A percentile compares a stretch with the other conserved stretches of the same genome.
Evolutionary conservation across 2,797 vertebrate genomes (phyloP).

Genomic region (Morus bassanus): DNA sequence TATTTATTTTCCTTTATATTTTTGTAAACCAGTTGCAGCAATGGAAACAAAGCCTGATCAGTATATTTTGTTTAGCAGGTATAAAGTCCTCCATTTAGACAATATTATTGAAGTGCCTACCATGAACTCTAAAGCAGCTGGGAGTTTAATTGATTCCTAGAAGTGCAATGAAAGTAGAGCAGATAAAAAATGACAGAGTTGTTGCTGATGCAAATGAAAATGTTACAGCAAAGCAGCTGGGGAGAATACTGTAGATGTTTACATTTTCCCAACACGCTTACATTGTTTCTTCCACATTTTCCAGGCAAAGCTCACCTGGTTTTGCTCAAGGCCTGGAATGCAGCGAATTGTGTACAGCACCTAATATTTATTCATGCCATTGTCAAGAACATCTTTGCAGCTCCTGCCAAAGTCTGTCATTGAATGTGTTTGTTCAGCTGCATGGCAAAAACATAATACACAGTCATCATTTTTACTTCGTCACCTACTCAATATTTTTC

Average conservation of each 20-base stretch:
- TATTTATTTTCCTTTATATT: neutral
- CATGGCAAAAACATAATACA: constrained; percentile 71
- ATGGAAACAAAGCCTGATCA: neutral
- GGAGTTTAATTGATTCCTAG: constrained; percentile 47
- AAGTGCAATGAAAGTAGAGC: constrained; percentile 54
- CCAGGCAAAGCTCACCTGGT: constrained; percentile 72
- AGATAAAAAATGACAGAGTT: constrained; percentile 58
- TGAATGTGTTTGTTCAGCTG: constrained; percentile 79
- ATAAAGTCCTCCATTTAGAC: constrained; percentile 35
- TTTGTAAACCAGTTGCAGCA: neutral
- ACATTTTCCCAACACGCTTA: constrained; percentile 37
- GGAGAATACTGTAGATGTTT: constrained; percentile 48
- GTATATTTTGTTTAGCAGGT: neutral
- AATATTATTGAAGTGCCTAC: constrained; percentile 29
- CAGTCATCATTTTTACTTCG: constrained; percentile 72
- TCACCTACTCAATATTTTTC: constrained; percentile 76
- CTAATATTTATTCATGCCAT: constrained; percentile 76
- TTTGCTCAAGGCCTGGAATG: constrained; percentile 70
- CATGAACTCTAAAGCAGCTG: constrained; percentile 24
- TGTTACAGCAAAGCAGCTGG: constrained; percentile 12
- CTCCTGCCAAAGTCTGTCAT: constrained; percentile 68
- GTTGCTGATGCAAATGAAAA: constrained; percentile 60
- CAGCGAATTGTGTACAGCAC: constrained; percentile 60
- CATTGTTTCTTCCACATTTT: constrained; percentile 60
- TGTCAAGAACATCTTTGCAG: constrained; percentile 75